A percentile compares a stretch with the other conserved stretches of the same genome.
Evolutionary conservation across 2,113 vertebrate genomes (phyloP).

Genomic region (Sorex araneus): DNA sequence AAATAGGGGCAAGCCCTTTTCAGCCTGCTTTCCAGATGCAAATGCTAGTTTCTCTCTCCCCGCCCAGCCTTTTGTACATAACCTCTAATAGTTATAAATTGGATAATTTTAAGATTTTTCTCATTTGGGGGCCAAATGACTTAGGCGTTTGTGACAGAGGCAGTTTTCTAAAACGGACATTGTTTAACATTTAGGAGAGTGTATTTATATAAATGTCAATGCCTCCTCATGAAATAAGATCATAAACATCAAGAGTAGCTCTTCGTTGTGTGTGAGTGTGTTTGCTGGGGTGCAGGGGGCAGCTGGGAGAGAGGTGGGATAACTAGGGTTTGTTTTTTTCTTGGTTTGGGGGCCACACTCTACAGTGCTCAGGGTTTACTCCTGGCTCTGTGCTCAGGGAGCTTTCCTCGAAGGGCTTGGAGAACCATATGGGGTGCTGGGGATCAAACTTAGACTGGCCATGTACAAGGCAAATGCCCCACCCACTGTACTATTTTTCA

Average conservation of each 20-base stretch:
- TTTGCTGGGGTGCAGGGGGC: too few relatives aligned
- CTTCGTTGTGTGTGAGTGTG: neutral
- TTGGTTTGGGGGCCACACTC: too few relatives aligned
- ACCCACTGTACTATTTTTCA: neutral
- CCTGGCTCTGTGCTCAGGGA: too few relatives aligned
- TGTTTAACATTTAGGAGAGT: neutral
- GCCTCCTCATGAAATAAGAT: neutral
- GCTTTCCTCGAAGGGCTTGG: too few relatives aligned
- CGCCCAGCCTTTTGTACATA: neutral
- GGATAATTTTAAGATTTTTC: neutral
- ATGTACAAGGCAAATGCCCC: too few relatives aligned
- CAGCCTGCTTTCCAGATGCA: neutral
- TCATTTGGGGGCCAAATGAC: neutral
- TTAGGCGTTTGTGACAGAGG: neutral
- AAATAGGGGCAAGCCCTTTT: neutral
- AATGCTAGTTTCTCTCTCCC: neutral
- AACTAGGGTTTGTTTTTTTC: too few relatives aligned
- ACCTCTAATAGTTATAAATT: neutral
- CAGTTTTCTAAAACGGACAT: constrained; percentile 37
- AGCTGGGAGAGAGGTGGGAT: neutral
- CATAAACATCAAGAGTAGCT: neutral
- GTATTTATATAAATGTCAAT: neutral
- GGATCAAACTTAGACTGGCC: too few relatives aligned
- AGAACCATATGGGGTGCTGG: too few relatives aligned
- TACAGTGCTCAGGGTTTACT: too few relatives aligned